A percentile compares a stretch with the other conserved stretches of the same genome.
Evolutionary conservation across 2,113 vertebrate species (phyloP).

Genomic region (Seriola dumerili): DNA sequence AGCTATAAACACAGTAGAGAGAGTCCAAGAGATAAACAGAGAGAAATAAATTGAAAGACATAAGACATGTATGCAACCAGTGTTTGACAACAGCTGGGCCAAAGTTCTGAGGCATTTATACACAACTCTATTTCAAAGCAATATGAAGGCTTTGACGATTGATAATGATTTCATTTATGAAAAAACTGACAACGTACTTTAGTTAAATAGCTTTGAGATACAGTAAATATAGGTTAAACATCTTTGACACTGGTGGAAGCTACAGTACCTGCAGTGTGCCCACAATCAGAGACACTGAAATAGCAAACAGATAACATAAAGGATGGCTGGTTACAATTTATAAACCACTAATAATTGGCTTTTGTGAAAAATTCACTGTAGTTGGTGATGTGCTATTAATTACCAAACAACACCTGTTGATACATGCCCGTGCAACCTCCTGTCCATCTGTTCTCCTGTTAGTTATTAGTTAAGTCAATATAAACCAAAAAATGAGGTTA

Average conservation of each 20-base stretch:
- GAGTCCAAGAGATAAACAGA: conserved; percentile 9
- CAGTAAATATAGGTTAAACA: no score
- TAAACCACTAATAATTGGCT: no score
- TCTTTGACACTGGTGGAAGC: background rate
- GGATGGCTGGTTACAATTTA: background rate
- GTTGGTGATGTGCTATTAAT: background rate
- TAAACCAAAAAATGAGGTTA: background rate
- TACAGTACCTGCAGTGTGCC: background rate
- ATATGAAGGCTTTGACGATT: background rate
- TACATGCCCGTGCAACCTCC: background rate
- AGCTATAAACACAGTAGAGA: conserved; percentile 17
- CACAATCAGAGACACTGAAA: background rate
- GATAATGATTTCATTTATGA: background rate
- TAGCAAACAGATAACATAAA: background rate
- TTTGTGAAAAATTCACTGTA: no score
- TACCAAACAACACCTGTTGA: background rate
- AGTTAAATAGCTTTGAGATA: background rate
- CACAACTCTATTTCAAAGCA: background rate
- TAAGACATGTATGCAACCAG: background rate
- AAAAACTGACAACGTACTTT: background rate
- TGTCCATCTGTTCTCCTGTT: background rate
- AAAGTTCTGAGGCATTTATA: background rate
- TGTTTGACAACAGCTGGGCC: conserved; percentile 20
- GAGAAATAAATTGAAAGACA: conserved; percentile 9
- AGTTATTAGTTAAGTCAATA: background rate